Conservation (phyloP, 2,888 invertebrate species). For the Choreutis nemorana region DNA sequence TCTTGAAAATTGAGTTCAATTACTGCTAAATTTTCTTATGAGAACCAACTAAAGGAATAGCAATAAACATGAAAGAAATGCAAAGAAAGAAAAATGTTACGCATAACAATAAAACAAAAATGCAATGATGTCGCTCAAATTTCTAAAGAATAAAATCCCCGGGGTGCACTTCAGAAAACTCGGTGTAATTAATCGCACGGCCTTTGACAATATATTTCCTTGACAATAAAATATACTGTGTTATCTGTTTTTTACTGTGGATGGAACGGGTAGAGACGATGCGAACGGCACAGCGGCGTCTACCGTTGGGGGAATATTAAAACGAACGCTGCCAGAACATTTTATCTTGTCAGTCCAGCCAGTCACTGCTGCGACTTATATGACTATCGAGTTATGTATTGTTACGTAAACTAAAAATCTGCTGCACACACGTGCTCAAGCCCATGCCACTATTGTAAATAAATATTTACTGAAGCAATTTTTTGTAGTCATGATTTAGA, state of each 20-base stretch:
- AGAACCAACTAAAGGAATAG: no score
- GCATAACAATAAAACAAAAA: conserved; percentile 13
- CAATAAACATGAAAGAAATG: no score
- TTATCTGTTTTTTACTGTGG: conserved; percentile 41
- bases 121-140: conserved; percentile 14
- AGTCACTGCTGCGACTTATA: conserved; percentile 7
- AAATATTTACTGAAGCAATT: no score
- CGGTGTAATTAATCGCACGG: conserved; percentile 47
- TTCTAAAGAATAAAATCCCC: conserved; percentile 22
- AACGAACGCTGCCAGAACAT: conserved; percentile 34
- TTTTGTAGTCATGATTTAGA: no score
- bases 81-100: conserved; percentile 6
- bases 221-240: conserved; percentile 58
- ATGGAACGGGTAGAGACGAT: no score
- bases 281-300: conserved; percentile 32
- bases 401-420: no score
- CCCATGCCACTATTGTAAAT: no score
- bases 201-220: conserved; percentile 58
- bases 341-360: conserved; percentile 39
- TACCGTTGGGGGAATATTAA: conserved; percentile 55
- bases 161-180: conserved; percentile 33
- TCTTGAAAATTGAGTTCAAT: no score
- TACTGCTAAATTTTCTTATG: no score
- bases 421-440: no score
- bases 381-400: conserved; percentile 6